Base-by-base conservation (phyloP, 1,140 invertebrate species). In the Cataglyphis hispanica region DNA sequence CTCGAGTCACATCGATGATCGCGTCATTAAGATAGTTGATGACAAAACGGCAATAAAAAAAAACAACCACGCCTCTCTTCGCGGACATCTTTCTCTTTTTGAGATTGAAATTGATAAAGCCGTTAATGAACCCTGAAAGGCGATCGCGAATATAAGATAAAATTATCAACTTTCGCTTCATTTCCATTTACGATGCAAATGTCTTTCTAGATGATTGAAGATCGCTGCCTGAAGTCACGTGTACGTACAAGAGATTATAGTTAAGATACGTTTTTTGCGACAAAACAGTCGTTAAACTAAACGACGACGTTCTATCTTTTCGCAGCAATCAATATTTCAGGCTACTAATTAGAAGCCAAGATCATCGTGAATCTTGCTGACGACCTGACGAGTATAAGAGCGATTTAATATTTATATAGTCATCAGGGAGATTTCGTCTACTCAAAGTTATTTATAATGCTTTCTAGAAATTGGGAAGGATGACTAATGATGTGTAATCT, bases 301-400 rank as follows among this genome's bases (percentile, higher is more conserved):
- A 70, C 53, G 46, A 53, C 34, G 16, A 37, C 27, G 31, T 11
- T 60, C 27, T 25, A 60, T 61, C 56, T 56, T 75, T 70, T 53
- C 25, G 25, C 4, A 31, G 34, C 76, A 37, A 74, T 86, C 50
- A 53, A 61, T 46, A 37, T 37, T 3, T 31, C 25, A 25, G 8
- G 13, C 19, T 50, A 13, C n/a, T 84, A 64, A 89, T 89, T 85
- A 85, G 70, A 16, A 50, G 50, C 76, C 78, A 70, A 27, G 78
- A 50, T 61, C 40, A 50, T 56, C 43, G 53, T 50, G 7, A 60
- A 27, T 74, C 67, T 37, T 16, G 13, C 61, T 25, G 13, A 50
- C 13, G 40, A 31, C 27, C 27, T 31, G 27, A n/a, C n/a, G n/a
- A 66, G 13, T 19, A 16, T 46, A n/a, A 6, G 3, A 0, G 8